Percentiles rank a stretch among this genome's conserved stretches.
phyloP scores from a whole-genome alignment of 30 jellyfish, hydroid and myxozoan species.

The Aurelia aurita complex sp. Pacific region DNA sequence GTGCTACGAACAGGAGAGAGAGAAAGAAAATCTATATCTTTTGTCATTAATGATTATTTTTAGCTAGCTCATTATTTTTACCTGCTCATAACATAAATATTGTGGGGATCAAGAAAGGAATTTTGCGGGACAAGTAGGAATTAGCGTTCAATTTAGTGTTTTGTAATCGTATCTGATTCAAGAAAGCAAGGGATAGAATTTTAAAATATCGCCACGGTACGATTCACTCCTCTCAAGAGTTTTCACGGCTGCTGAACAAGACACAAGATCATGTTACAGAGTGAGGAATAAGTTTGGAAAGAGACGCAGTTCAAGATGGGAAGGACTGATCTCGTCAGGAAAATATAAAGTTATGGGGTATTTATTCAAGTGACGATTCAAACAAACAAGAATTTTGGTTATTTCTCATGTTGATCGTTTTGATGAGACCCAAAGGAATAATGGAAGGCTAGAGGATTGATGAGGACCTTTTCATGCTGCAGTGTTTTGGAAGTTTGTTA shows the following conservation, averaged over 20 bases:
- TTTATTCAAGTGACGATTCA: not conserved
- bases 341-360: not conserved
- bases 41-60: not conserved
- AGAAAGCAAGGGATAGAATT: not conserved
- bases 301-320: not conserved
- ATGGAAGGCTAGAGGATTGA: not conserved
- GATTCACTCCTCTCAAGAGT: conserved; percentile 21
- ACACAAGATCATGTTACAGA: conserved; percentile 30
- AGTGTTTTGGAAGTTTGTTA: not conserved
- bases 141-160: conserved; percentile 9
- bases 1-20: too few species aligned
- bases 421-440: not conserved
- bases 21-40: not conserved
- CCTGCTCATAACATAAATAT: too few species aligned
- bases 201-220: conserved; percentile 23
- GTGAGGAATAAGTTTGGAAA: conserved; percentile 1
- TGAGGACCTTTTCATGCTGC: not conserved
- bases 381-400: not conserved
- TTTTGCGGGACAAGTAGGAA: too few species aligned
- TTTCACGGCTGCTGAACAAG: conserved; percentile 41
- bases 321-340: not conserved
- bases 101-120: too few species aligned
- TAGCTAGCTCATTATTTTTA: too few species aligned
- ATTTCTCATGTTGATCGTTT: conserved; percentile 20
- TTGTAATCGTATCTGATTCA: not conserved